Percentiles rank a stretch among this genome's conserved stretches.
These are phyloP conservation scores for Alauda arvensis DNA, from an alignment of 2,797 vertebrate genomes.

Conservation along the genomic window DNA sequence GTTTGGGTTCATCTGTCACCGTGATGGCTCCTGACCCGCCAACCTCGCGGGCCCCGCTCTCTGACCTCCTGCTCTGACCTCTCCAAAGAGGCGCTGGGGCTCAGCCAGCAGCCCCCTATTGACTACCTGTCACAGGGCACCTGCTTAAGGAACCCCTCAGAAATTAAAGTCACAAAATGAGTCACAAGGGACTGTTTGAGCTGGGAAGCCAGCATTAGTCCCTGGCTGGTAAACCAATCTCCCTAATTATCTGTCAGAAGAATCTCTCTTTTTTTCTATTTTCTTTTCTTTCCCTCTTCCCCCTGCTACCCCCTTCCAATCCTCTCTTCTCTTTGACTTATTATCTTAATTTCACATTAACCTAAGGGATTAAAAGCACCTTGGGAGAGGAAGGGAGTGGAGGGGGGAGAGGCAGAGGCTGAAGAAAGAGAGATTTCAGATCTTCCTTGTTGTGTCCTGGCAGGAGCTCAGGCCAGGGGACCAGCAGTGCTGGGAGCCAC, in stretches of 20 bases:
- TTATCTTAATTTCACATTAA: slow-evolving; percentile 71
- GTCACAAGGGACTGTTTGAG: slow-evolving; percentile 82
- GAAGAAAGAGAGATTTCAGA: neutral
- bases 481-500: accelerated
- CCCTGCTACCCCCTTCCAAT: slow-evolving; percentile 53
- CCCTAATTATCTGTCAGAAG: slow-evolving; percentile 90
- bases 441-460: neutral
- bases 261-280: slow-evolving; percentile 73
- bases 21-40: slow-evolving; percentile 83
- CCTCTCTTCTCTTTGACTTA: slow-evolving; percentile 51
- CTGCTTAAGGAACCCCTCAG: slow-evolving; percentile 80
- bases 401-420: neutral
- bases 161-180: slow-evolving; percentile 88
- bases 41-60: slow-evolving; percentile 80
- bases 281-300: neutral
- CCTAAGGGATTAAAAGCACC: slow-evolving; percentile 76
- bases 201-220: slow-evolving; percentile 73
- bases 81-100: slow-evolving; percentile 73
- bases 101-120: slow-evolving; percentile 82
- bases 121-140: slow-evolving; percentile 94
- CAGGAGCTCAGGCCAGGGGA: neutral
- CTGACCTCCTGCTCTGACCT: slow-evolving; percentile 84
- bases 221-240: slow-evolving; percentile 86
- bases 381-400: slow-evolving; percentile 58
- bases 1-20: slow-evolving; percentile 78